These are phyloP conservation scores for Hypanus sabinus DNA, from an alignment of 2,113 vertebrate genomes.

Conservation along the genomic window DNA sequence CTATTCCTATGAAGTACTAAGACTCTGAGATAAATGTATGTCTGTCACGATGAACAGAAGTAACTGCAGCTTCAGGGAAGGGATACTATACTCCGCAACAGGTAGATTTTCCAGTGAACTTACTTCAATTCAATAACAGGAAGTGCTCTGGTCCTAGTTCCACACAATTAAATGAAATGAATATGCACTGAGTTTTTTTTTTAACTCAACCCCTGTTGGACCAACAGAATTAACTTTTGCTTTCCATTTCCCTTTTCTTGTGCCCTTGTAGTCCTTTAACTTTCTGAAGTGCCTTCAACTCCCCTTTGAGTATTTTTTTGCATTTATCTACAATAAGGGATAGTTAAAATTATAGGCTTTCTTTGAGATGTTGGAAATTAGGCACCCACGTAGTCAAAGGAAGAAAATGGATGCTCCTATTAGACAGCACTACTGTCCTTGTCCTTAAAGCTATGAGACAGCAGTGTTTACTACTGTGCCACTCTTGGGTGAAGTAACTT, in stretches of 20 bases:
- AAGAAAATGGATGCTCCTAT: no score
- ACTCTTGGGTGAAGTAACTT: background rate
- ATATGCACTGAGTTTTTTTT: background rate
- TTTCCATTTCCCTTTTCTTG: no score
- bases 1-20: background rate
- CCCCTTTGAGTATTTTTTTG: no score
- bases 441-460: no score
- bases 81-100: background rate
- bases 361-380: no score
- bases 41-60: background rate
- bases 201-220: background rate
- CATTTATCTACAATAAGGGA: no score
- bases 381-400: no score
- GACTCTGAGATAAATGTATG: background rate
- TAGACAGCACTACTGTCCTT: no score
- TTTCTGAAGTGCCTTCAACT: no score
- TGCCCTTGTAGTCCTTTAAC: no score
- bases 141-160: background rate
- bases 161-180: background rate
- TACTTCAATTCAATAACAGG: background rate
- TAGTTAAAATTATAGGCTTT: no score
- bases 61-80: background rate
- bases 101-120: background rate
- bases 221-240: background rate
- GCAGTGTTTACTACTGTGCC: no score